A percentile compares a stretch with the other conserved stretches of the same genome.
Evolutionary conservation across 2,797 vertebrate species (phyloP).

Genomic region (Tiaroga cobitis): DNA sequence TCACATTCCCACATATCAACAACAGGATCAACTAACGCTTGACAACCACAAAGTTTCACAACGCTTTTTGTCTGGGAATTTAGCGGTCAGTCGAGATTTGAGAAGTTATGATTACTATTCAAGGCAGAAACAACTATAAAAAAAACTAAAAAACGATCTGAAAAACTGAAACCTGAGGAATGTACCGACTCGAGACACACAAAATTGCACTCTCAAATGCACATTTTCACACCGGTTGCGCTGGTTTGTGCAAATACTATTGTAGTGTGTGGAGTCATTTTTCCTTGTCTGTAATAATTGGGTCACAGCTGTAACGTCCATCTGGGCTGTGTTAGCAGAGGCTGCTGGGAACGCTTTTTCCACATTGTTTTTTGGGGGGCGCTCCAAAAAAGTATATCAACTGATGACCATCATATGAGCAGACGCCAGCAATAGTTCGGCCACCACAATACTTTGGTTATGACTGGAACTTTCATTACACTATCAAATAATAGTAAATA

Average conservation of each 20-base stretch:
- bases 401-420: not conserved
- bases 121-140: not conserved
- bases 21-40: not conserved
- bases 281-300: slow-evolving; percentile 24
- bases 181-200: not conserved
- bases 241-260: not conserved
- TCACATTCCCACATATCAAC: not conserved
- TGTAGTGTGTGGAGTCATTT: slow-evolving; percentile 8
- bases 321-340: slow-evolving; percentile 20
- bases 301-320: slow-evolving; percentile 31
- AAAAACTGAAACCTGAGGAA: not conserved
- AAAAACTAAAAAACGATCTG: no score
- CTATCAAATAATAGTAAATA: not conserved
- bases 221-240: slow-evolving; percentile 5
- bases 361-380: slow-evolving; percentile 9
- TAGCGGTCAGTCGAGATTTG: not conserved
- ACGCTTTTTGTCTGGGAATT: no score
- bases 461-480: not conserved
- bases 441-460: not conserved
- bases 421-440: not conserved
- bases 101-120: not conserved
- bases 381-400: not conserved
- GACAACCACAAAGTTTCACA: not conserved
- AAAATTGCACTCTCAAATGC: not conserved
- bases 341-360: slow-evolving; percentile 6